These are phyloP conservation scores for Falco peregrinus DNA, from an alignment of 2,797 vertebrate genomes.

Conservation along the genomic window DNA sequence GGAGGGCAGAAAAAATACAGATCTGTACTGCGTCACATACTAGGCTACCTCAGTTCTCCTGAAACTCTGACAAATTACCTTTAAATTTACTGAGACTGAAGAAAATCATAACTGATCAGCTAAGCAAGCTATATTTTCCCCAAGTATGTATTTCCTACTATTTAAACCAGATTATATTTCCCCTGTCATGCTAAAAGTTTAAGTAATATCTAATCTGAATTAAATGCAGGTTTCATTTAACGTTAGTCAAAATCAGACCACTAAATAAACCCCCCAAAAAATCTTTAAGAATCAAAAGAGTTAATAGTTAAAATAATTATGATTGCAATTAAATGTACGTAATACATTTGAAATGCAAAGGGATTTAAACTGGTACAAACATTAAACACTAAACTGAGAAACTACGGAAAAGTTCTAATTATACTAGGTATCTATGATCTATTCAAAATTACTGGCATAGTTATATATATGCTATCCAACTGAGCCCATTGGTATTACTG, in stretches of 20 bases:
- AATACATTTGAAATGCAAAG: background rate
- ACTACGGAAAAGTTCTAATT: background rate
- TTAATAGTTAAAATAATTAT: background rate
- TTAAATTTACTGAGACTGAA: background rate
- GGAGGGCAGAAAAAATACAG: background rate
- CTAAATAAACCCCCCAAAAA: background rate
- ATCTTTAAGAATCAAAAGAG: background rate
- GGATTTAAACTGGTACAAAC: background rate
- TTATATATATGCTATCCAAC: background rate
- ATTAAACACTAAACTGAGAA: background rate
- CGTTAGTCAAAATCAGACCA: background rate
- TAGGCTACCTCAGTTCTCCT: background rate
- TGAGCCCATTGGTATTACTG: background rate
- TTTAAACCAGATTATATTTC: background rate
- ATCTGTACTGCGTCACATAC: background rate
- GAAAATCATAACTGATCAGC: background rate
- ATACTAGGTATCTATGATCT: background rate
- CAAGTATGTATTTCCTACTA: background rate
- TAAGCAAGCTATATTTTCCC: background rate
- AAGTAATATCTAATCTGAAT: background rate
- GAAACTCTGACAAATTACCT: background rate
- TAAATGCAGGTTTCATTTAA: background rate
- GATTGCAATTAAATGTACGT: background rate
- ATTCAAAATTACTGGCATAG: background rate
- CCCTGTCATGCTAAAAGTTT: background rate